These are phyloP conservation scores for Pseudotriccus pelzelni DNA, from an alignment of 2,797 vertebrate species.

Conservation along the genomic window DNA sequence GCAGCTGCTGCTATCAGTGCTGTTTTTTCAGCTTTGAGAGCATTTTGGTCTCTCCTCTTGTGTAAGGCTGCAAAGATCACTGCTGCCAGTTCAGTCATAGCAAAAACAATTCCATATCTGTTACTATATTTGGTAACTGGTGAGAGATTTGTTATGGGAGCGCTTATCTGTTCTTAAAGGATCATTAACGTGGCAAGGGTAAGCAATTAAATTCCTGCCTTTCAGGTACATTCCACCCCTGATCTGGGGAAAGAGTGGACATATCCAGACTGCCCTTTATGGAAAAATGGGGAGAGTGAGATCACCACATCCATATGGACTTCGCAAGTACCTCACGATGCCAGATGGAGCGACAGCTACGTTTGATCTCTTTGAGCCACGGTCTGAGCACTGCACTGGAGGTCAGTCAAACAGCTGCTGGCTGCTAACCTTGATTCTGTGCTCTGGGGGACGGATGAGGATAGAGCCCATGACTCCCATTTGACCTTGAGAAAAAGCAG, in stretches of 20 bases:
- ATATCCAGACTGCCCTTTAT: conserved; percentile 93
- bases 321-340: conserved; percentile 91
- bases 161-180: not conserved
- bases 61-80: not conserved
- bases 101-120: not conserved
- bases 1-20: not conserved
- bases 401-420: conserved; percentile 76
- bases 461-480: not conserved
- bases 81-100: not conserved
- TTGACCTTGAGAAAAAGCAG: not conserved
- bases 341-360: conserved; percentile 92
- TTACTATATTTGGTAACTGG: not conserved
- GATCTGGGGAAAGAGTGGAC: conserved; percentile 96
- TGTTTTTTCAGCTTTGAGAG: not conserved
- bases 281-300: conserved; percentile 93
- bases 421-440: not conserved
- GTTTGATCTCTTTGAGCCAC: conserved; percentile 92
- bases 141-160: not conserved
- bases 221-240: conserved; percentile 92
- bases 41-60: not conserved
- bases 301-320: conserved; percentile 87
- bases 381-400: conserved; percentile 85
- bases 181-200: not conserved
- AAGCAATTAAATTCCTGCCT: not conserved
- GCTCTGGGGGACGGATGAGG: not conserved